Evolutionary conservation across 1,140 invertebrate species (phyloP), one percentile per base, ranked within the genome.

Genomic region (Hermetia illucens): DNA sequence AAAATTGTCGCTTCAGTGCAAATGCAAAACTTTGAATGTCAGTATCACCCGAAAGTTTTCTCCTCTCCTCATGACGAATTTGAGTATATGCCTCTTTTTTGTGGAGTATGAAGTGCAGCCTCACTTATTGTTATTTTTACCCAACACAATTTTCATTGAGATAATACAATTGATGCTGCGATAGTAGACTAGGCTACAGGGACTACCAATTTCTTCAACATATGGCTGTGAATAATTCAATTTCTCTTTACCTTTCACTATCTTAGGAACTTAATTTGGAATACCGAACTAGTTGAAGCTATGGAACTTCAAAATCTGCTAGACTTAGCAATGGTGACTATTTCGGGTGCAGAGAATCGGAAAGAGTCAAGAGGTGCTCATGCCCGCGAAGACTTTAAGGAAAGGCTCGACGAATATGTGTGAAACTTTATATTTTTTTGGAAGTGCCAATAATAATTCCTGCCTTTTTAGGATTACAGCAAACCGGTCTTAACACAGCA

Each of bases 351-450:
- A 12, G 85, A 91, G 56, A 87, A 85, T 29, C 66, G 93, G 13
- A 92, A 94, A 59, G 94, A 97, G 68, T 90, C 84, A 19, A 71
- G 93, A 31, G 94, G 93, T 17, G 93, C 93, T 21, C 94, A 97
- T 66, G 87, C 91, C 2, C 66, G 93, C 15, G 92, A 96, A 65
- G 92, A 96, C 64, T 95, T 80, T 58, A 85, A 84, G 56, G 72
- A 72, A n/a, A 63, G 93, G 30, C 58, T 85, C 22, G 93, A 97
- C 62, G 93, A 97, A 58, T 84, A 69, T 48, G 37, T 39, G 32
- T 31, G 37, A 9, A 9, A 27, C 24, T 39, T 10, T 12, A 29
- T 17, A 12, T 9, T 27, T 15, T 16, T 17, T 21, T 27, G 13
- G 13, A 12, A 9, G 5, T 9, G 16, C 20, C 6, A 21, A 9